phyloP scores from a whole-genome alignment of 2,888 invertebrate genomes.

The Chrysolina oricalcia region DNA sequence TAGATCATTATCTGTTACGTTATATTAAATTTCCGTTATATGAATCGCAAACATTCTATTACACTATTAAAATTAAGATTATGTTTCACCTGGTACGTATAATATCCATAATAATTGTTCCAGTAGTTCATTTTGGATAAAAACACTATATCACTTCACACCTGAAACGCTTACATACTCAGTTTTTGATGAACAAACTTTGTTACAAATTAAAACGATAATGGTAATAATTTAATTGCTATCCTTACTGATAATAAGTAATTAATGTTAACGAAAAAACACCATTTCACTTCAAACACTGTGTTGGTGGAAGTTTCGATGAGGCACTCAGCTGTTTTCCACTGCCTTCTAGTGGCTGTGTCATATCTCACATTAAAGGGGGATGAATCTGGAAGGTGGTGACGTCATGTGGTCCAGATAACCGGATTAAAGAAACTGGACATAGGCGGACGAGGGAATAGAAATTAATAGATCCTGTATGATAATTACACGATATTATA shows the following conservation, averaged over 20 bases:
- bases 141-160: conserved; percentile 34
- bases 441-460: conserved; percentile 8
- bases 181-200: no score
- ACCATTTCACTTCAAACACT: background rate
- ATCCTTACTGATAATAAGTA: no score
- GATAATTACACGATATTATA: background rate
- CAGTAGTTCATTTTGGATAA: conserved; percentile 50
- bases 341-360: conserved; percentile 42
- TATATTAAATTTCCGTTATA: no score
- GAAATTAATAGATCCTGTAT: background rate
- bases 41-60: no score
- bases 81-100: conserved; percentile 38
- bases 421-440: conserved; percentile 60
- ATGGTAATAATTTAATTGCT: no score
- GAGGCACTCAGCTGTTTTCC: conserved; percentile 45
- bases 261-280: background rate
- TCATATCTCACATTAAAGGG: conserved; percentile 52
- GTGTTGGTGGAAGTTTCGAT: background rate
- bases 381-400: conserved; percentile 59
- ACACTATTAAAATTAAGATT: no score
- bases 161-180: no score
- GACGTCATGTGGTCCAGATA: conserved; percentile 62
- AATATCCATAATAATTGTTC: conserved; percentile 53
- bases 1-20: no score
- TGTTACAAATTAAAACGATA: no score